Base-by-base conservation (phyloP, 2,888 invertebrate species). In the Tiliacea aurago region DNA sequence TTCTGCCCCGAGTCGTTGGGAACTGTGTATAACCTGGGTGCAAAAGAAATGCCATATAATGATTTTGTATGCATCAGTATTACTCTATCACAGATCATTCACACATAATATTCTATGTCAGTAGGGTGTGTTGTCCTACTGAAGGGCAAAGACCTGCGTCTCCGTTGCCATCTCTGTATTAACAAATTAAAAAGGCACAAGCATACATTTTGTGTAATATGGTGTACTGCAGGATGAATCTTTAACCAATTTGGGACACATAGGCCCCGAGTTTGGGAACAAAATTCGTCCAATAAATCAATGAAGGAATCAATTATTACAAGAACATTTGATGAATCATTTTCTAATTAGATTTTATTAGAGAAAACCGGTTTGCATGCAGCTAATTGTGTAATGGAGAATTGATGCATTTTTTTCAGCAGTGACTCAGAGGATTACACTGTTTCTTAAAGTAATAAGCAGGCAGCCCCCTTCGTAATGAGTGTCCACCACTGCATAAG, bases 1-100 rank as follows among this genome's bases (percentile, higher is more conserved):
- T 89, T 93, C 78, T 91, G 87, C 9, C 95, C 95, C 0, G 94
- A 93, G 78, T 95, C 95, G 2, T 90, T 86, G 4, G 93, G 93
- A 37, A 90, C 75, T 82, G 73, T 87, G 76, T 81, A 93, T 78
- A 95, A 90, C 95, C 96, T 96, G 87, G 1, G 45, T 65, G 81
- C 37, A 70, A 53, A 59, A 58, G 13, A 56, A 71, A 58, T 63
- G 56, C 6, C 15, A 41, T 23, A 20, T 45, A 23, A 28, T 51
- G 1, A 63, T 2, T 18, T 62, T 63, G 7, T 45, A 28, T 10
- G 10, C 18, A 23, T 18, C 9, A 49, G 47, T 20, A 49, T 49
- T 47, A 41, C 43, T 37, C 3, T 37, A 37, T 37, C 37, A 33
- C n/a, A 51, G 10, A 51, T 20, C 51, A n/a, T 13, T 2, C n/a